Percentiles rank a stretch among this genome's conserved stretches.
phyloP scores from a whole-genome alignment of 2,113 vertebrate species.

The Xenopus borealis region DNA sequence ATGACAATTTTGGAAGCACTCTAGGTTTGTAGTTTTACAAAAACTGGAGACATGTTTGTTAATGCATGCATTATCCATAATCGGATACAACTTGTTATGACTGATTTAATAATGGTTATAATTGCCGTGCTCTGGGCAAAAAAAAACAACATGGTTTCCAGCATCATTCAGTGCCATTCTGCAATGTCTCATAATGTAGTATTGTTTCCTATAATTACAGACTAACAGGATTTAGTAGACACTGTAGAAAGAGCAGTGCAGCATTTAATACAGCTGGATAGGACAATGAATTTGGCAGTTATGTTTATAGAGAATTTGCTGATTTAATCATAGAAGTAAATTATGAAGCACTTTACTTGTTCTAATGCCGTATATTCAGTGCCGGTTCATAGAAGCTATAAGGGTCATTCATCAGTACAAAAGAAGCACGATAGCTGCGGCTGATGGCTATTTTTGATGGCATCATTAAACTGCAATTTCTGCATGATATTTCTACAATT shows the following conservation, averaged over 20 bases:
- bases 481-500: neutral
- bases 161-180: slow-evolving; percentile 1
- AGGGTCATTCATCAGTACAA: slow-evolving; percentile 2
- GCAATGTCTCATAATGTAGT: slow-evolving; percentile 21
- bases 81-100: slow-evolving; percentile 19
- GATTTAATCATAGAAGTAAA: slow-evolving; percentile 22
- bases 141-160: slow-evolving; percentile 19
- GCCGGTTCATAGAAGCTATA: slow-evolving; percentile 5
- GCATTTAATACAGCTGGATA: slow-evolving; percentile 42
- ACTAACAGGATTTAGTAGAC: slow-evolving; percentile 32
- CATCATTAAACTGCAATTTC: neutral
- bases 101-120: slow-evolving; percentile 35
- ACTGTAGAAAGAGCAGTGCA: slow-evolving; percentile 24
- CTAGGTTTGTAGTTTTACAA: too few species aligned
- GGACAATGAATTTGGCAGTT: slow-evolving; percentile 35
- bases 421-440: neutral
- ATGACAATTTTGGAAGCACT: too few species aligned
- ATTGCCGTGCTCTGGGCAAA: slow-evolving; percentile 21
- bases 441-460: neutral
- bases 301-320: slow-evolving; percentile 33
- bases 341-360: slow-evolving; percentile 11
- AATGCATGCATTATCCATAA: slow-evolving; percentile 3
- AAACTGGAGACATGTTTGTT: too few species aligned
- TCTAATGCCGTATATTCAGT: neutral
- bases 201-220: slow-evolving; percentile 44